Base-by-base conservation (phyloP, 2,888 invertebrate species). In the Gymnocheta viridis region DNA sequence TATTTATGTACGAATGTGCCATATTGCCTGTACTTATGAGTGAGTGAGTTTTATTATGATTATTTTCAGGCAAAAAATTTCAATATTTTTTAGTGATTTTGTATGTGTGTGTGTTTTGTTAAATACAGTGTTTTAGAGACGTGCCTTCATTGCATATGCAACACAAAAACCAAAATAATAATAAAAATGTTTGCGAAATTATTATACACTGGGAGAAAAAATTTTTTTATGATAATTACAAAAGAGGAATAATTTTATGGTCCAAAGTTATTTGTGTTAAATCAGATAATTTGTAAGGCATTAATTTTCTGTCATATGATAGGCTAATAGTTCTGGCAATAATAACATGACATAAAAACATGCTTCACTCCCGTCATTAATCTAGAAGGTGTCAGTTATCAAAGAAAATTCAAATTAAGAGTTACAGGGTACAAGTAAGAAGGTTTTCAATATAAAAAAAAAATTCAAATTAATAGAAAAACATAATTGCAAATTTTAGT, bases 81-180 rank as follows among this genome's bases (percentile, higher is more conserved):
- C 4, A 62, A 64, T 62, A 62, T 27, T 74, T 66, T 74, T 74
- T 24, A 62, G 62, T 51, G 49, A 12, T 4, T 47, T 32, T 32
- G 32, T 32, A 14, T 35, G 38, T 62, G 4, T 64, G 51, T 44
- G 19, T 56, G 17, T 35, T 66, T 58, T 47, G 14, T 70, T 70
- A 79, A 79, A 74, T 76, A 60, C 64, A 56, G 22, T 56, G 10
- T 67, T 76, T 58, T 66, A 58, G 19, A 70, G 35, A 83, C 83
- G 83, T 83, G 80, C 51, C 70, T 76, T 76, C 76, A 83, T 80
- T 80, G 58, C 44, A 66, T 76, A 80, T 83, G 76, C 76, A 51
- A 67, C 27, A 32, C 17, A 10, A 73, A 62, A 17, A 54, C 17
- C 1, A 76, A 64, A 60, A 54, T 47, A n/a, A 17, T 24, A 17